Base-by-base conservation (phyloP, 2,113 vertebrate genomes). In the Oncorhynchus clarkii region DNA sequence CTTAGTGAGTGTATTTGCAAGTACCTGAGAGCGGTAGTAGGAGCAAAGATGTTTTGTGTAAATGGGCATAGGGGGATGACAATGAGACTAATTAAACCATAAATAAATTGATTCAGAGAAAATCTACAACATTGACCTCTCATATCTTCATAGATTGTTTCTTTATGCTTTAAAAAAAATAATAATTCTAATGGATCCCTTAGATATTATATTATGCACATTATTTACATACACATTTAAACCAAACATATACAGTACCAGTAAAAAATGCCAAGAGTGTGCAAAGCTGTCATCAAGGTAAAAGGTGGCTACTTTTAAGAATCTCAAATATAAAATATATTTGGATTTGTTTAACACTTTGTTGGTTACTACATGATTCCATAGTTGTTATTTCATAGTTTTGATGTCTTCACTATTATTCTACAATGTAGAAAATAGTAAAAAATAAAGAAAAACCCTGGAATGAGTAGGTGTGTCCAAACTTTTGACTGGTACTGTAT, bases 191-290 rank as follows among this genome's bases (percentile, higher is more conserved):
- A 90, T 88, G 85, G 84, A 89, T 91, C 92, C 84, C 82, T 89
- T 89, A 87, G 79, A 82, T 76, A 87, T 89, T 80, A 85, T 90
- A 90, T 92, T 89, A 88, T 90, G 39, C 39, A 39, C 39, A 39
- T 89, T 88, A 88, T 88, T 86, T 88, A 93, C 91, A 89, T 92
- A 85, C 91, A 94, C 86, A 87, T 83, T 79, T 85, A 68, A 90
- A 45, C 39, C 39, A 45, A 93, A 92, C 89, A 90, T 92, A 39
- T 88, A 31, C 31, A 31, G 6, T 34, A 34, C 34, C 34, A 34
- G 34, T 34, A 6, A 8, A 34, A 34, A 34, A 34, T 34, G 34
- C 5, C 34, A 34, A 34, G 34, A 34, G 34, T 34, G 34, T 34
- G 34, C 34, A 34, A 34, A 34, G 34, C 34, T 34, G 34, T 34